Evolutionary conservation across 2,797 vertebrate species (phyloP).

Genomic region (Pseudochirops corinnae): DNA sequence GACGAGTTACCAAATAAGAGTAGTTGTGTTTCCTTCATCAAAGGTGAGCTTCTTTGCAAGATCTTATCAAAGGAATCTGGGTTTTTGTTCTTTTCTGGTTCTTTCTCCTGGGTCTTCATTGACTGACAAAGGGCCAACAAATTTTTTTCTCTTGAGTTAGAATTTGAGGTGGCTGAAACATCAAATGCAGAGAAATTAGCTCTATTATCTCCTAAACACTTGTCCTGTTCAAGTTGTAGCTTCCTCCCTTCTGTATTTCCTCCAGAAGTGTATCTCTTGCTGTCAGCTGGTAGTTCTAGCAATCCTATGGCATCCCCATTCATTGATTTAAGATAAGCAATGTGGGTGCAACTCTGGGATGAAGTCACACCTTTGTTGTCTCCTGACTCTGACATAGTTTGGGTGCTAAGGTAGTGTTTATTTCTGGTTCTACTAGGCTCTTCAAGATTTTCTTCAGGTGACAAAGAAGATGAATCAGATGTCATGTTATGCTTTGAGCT

Average conservation of each 20-base stretch:
- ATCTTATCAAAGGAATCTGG: constrained; percentile 42
- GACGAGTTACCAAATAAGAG: constrained; percentile 10
- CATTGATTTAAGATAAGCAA: not conserved
- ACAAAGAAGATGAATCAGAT: constrained; percentile 11
- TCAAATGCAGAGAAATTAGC: not conserved
- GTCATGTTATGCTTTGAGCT: constrained; percentile 42
- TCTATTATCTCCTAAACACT: constrained; percentile 23
- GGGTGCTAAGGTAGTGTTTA: constrained; percentile 8
- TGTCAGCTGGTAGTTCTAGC: not conserved
- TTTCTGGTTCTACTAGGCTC: constrained; percentile 25
- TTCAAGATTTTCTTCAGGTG: constrained; percentile 15
- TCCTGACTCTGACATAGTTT: constrained; percentile 32
- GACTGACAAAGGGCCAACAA: not conserved
- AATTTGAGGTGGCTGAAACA: constrained; percentile 13
- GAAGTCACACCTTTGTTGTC: constrained; percentile 4
- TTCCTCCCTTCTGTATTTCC: constrained; percentile 45
- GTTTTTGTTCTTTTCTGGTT: constrained; percentile 48
- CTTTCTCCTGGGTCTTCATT: constrained; percentile 47
- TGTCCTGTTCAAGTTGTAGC: not conserved
- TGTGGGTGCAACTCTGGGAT: not conserved
- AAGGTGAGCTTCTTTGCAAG: constrained; percentile 45
- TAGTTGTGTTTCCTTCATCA: constrained; percentile 40
- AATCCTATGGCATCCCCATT: not conserved
- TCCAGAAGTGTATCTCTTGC: constrained; percentile 27
- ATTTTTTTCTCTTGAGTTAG: constrained; percentile 16